Percentiles rank a stretch among this genome's conserved stretches.
Conservation (phyloP, 2,888 invertebrate genomes). For the Saturnia japonica region DNA sequence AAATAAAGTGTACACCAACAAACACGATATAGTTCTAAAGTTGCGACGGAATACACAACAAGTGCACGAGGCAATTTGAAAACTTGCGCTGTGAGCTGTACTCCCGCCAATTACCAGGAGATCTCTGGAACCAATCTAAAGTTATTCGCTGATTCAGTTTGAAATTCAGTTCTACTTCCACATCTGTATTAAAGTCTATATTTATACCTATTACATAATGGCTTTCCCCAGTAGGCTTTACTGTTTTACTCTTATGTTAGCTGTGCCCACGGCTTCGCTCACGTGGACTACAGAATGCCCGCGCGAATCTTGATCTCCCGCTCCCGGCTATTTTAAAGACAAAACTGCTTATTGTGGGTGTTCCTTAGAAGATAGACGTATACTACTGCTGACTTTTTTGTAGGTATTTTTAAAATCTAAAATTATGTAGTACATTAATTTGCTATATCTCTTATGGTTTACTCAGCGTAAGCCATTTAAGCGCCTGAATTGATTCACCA, state of each 20-base stretch:
- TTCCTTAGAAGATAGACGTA: too few relatives aligned
- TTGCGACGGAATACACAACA: constrained; percentile 14
- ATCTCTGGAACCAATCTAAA: constrained; percentile 24
- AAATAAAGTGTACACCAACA: background rate
- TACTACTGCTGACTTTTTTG: too few relatives aligned
- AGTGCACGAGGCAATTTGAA: constrained; percentile 10
- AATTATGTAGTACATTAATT: too few relatives aligned
- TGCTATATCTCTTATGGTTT: background rate
- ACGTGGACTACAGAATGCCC: too few relatives aligned
- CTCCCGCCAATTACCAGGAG: constrained; percentile 21
- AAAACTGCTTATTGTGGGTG: too few relatives aligned
- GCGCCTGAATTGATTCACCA: too few relatives aligned
- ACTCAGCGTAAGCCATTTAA: too few relatives aligned
- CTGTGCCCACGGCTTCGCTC: too few relatives aligned
- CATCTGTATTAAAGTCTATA: background rate
- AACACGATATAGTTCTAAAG: background rate
- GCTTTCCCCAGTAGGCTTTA: background rate
- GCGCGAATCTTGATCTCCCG: too few relatives aligned
- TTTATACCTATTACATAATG: background rate
- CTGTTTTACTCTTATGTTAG: background rate
- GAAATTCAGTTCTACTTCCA: background rate
- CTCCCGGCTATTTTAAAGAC: too few relatives aligned
- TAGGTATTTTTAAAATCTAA: too few relatives aligned
- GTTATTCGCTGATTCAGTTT: constrained; percentile 18
- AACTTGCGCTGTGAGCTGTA: constrained; percentile 11